These are phyloP conservation scores for Gouania willdenowi DNA, from an alignment of 2,797 vertebrate species.

Conservation along the genomic window DNA sequence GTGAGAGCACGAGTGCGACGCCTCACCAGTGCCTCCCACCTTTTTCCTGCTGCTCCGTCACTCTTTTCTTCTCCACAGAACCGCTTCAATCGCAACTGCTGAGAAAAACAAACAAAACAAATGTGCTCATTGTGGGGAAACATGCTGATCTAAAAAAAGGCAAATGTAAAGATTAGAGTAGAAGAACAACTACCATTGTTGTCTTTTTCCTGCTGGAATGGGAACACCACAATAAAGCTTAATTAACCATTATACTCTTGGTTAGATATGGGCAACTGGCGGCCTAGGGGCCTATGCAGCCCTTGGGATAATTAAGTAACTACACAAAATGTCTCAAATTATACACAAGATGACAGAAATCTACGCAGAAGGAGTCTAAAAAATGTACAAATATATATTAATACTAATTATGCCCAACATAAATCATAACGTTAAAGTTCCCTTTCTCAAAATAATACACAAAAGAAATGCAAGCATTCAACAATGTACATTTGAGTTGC, in stretches of 20 bases:
- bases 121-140: constrained; percentile 35
- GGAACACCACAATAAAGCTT: neutral
- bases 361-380: too few relatives aligned
- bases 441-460: too few relatives aligned
- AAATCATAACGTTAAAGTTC: too few relatives aligned
- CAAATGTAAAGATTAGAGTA: constrained; percentile 18
- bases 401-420: too few relatives aligned
- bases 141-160: constrained; percentile 29
- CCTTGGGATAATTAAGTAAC: too few relatives aligned
- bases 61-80: constrained; percentile 21
- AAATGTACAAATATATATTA: too few relatives aligned
- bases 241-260: constrained; percentile 9
- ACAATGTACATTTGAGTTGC: too few relatives aligned
- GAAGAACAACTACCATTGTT: neutral
- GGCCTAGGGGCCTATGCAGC: too few relatives aligned
- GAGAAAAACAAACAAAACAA: constrained; percentile 39
- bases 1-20: constrained; percentile 55
- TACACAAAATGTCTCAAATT: too few relatives aligned
- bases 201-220: neutral
- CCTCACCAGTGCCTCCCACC: constrained; percentile 6
- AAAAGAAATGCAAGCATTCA: too few relatives aligned
- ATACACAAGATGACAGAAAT: too few relatives aligned
- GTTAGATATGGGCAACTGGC: too few relatives aligned
- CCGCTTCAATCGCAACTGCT: constrained; percentile 39
- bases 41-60: constrained; percentile 37